Base-by-base conservation (phyloP, 37 sponge, comb jelly and placozoan species). In the Cladorhizidae sp. region DNA sequence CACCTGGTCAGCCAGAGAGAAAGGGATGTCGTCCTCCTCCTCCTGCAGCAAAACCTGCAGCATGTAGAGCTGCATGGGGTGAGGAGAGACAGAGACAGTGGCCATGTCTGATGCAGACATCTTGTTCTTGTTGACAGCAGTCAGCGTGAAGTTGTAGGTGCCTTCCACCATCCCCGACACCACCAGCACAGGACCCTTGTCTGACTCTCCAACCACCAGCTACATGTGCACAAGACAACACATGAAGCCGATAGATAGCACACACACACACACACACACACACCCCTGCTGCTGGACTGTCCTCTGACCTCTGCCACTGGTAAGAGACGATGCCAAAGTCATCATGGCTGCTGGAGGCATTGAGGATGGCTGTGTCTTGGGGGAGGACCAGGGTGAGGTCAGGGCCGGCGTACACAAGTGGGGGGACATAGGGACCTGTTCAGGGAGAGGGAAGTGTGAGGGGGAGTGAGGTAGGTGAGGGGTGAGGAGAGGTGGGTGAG, bases 221-320 rank as follows among this genome's bases (percentile, higher is more conserved):
- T 89, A 67, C 25, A 68, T 26, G 28, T 20, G 55, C 17, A 17
- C 12, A 23, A 59, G 15, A 59, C 35, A 67, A 68, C 29, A 68
- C 69, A 68, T 6, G 15, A 5, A n/a, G 12, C 25, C 21, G 25
- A 72, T 42, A 43, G 3, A 72, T 23, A 41, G 18, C 49, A 41
- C 40, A 31, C 51, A 72, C 49, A 45, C 57, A 52, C 17, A 70
- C 68, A 1, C 78, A 18, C 2, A 22, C 6, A 71, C 90, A 51
- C 62, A 90, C 92, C 69, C 92, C 95, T 37, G 83, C 77, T 40
- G 92, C 92, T 61, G 95, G 95, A 49, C 97, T 97, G 67, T 85
- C 29, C 38, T 57, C 57, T 41, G 92, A 79, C 21, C 90, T 59
- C 55, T 32, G 62, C 97, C 97, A 97, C 71, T 84, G 64, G 57